Percentiles rank a stretch among this genome's conserved stretches.
Conservation (phyloP, 2,797 vertebrate species). For the Rhinatrema bivittatum region DNA sequence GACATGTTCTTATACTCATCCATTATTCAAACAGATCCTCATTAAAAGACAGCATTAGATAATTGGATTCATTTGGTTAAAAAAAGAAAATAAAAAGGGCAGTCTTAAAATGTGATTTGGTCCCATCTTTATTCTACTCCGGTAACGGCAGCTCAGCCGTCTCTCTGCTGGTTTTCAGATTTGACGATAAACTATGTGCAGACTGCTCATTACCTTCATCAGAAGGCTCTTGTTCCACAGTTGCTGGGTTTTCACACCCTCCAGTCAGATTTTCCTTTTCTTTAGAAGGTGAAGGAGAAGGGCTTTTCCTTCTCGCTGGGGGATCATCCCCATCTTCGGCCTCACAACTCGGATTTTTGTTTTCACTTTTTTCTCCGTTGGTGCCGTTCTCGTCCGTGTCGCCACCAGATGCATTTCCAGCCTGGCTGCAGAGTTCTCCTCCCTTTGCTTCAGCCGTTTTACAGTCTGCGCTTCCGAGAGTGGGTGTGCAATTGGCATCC, state of each 20-base stretch:
- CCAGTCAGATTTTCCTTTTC: constrained; percentile 13
- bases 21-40: no score
- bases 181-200: constrained; percentile 9
- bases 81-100: no score
- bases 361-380: constrained; percentile 18
- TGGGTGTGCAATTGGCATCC: constrained; percentile 34
- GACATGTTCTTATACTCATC: no score
- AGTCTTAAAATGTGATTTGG: no score
- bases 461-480: constrained; percentile 23
- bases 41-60: no score
- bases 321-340: constrained; percentile 9
- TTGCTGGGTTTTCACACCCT: constrained; percentile 20
- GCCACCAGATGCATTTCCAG: constrained; percentile 12
- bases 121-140: constrained; percentile 21
- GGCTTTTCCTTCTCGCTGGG: constrained; percentile 29
- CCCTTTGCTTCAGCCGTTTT: constrained; percentile 44
- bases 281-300: neutral
- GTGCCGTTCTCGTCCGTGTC: constrained; percentile 12
- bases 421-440: constrained; percentile 14
- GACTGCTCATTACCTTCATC: constrained; percentile 15
- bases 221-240: constrained; percentile 13
- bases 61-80: no score
- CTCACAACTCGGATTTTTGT: constrained; percentile 18
- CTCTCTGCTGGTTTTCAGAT: neutral
- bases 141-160: constrained; percentile 7